A percentile compares a stretch with the other conserved stretches of the same genome.
These are phyloP conservation scores for Liposcelis brunnea DNA, from an alignment of 2,888 invertebrate species.

Conservation along the genomic window DNA sequence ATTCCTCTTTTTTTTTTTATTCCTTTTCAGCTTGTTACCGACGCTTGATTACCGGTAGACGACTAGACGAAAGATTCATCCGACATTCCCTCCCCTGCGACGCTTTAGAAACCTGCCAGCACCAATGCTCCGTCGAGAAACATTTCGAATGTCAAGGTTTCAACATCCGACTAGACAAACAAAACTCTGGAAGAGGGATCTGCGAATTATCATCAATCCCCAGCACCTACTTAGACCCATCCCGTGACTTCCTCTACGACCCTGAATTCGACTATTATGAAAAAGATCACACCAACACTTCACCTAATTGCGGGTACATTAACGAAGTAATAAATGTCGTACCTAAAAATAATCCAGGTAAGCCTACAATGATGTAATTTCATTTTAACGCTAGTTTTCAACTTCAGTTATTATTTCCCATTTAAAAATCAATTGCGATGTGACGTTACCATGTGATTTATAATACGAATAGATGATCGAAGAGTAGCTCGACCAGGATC, in stretches of 20 bases:
- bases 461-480: background rate
- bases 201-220: slow-evolving; percentile 62
- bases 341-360: background rate
- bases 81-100: slow-evolving; percentile 51
- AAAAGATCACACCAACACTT: slow-evolving; percentile 46
- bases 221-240: slow-evolving; percentile 45
- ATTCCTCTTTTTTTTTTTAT: slow-evolving; percentile 15
- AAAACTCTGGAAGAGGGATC: slow-evolving; percentile 52
- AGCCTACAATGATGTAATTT: background rate
- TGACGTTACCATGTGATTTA: too few relatives aligned
- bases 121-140: slow-evolving; percentile 55
- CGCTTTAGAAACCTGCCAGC: slow-evolving; percentile 54
- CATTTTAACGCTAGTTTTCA: background rate
- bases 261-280: slow-evolving; percentile 66
- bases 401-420: background rate
- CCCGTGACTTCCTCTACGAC: slow-evolving; percentile 44
- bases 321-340: slow-evolving; percentile 4
- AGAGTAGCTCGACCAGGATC: slow-evolving; percentile 8
- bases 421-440: too few relatives aligned
- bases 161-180: slow-evolving; percentile 56
- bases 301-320: slow-evolving; percentile 14
- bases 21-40: slow-evolving; percentile 53
- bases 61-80: slow-evolving; percentile 49
- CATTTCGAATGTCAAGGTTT: slow-evolving; percentile 67
- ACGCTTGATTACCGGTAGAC: slow-evolving; percentile 53